Evolutionary conservation across 2,888 invertebrate species (phyloP).

Genomic region (Arge pagana): DNA sequence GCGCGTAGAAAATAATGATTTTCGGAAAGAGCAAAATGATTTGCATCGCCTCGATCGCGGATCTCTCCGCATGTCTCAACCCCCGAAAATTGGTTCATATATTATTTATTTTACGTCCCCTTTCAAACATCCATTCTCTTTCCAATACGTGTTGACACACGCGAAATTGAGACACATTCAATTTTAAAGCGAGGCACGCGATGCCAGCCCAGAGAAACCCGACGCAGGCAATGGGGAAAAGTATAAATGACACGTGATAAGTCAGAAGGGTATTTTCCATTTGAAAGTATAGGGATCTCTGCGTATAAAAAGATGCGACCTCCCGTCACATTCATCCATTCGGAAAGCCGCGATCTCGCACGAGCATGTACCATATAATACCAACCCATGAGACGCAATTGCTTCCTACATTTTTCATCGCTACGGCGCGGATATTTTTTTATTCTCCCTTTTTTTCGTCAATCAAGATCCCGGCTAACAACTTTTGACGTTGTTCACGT

Average conservation of each 20-base stretch:
- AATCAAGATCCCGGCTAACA: no score
- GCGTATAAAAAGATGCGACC: constrained; percentile 19
- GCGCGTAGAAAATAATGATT: no score
- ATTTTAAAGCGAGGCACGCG: constrained; percentile 34
- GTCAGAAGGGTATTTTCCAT: constrained; percentile 23
- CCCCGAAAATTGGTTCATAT: constrained; percentile 15
- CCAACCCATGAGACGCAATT: constrained; percentile 16
- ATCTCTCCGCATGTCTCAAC: no score
- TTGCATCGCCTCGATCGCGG: no score
- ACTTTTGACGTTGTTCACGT: no score
- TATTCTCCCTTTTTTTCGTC: background rate
- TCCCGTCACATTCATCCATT: constrained; percentile 21
- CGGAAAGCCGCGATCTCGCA: constrained; percentile 16
- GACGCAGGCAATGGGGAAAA: constrained; percentile 3
- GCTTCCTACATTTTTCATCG: constrained; percentile 15
- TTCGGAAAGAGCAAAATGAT: no score
- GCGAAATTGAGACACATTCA: constrained; percentile 43
- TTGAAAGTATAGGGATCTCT: constrained; percentile 18
- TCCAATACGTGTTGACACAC: constrained; percentile 45
- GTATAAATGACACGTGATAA: constrained; percentile 24
- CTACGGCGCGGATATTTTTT: constrained; percentile 1
- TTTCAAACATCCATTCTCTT: constrained; percentile 22
- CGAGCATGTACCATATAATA: background rate
- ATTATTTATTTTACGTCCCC: constrained; percentile 16
- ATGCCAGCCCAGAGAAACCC: background rate